Evolutionary conservation across 2,797 vertebrate species (phyloP).

Genomic region (Acrocephalus scirpaceus): DNA sequence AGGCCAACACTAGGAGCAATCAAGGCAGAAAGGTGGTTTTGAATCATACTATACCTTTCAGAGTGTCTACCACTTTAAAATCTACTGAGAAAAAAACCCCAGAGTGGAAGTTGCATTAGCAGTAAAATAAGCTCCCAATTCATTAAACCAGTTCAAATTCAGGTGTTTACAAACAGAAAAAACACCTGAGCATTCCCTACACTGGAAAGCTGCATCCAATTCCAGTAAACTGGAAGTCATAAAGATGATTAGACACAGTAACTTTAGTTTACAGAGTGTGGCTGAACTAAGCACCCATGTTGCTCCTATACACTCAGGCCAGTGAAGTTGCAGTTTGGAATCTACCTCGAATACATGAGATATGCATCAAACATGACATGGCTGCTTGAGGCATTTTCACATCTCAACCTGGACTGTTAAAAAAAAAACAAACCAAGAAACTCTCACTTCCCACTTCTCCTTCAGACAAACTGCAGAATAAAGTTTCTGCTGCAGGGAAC

Average conservation of each 20-base stretch:
- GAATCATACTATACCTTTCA: background rate
- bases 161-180: background rate
- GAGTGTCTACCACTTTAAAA: background rate
- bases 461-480: background rate
- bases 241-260: accelerated
- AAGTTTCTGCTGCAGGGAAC: background rate
- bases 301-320: background rate
- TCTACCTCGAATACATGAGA: background rate
- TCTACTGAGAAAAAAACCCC: background rate
- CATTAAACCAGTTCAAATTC: background rate
- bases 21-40: background rate
- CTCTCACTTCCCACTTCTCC: background rate
- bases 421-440: background rate
- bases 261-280: background rate
- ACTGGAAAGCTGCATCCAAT: background rate
- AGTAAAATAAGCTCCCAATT: background rate
- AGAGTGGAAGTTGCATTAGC: background rate
- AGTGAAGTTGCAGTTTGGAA: background rate
- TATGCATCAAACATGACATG: accelerated
- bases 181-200: background rate
- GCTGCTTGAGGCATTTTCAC: background rate
- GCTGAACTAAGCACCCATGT: background rate
- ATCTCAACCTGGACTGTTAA: background rate
- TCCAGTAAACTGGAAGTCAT: background rate
- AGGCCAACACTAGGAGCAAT: background rate